Evolutionary conservation across 1,140 invertebrate species (phyloP).

Genomic region (Brachionus plicatilis): DNA sequence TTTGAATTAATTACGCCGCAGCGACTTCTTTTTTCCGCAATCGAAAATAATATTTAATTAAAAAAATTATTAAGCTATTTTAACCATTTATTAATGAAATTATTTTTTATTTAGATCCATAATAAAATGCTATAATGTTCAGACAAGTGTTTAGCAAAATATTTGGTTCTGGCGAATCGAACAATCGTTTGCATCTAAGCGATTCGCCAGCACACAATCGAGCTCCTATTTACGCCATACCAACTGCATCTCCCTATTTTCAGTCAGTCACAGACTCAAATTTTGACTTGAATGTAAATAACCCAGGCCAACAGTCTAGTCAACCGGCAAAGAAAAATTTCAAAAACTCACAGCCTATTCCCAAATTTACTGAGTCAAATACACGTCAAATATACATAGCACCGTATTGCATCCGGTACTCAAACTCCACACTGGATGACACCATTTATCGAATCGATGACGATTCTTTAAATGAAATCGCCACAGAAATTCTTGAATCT

Average conservation of each 20-base stretch:
- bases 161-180: neutral
- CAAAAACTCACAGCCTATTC: neutral
- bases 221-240: conserved; percentile 30
- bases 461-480: conserved; percentile 31
- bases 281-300: neutral
- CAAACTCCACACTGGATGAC: conserved; percentile 27
- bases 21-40: neutral
- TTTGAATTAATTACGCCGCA: neutral
- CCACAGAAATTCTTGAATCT: conserved; percentile 36
- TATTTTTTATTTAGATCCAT: neutral
- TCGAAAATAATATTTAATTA: neutral
- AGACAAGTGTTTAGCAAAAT: conserved; percentile 27
- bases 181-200: conserved; percentile 2
- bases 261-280: neutral
- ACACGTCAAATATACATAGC: conserved; percentile 40
- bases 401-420: conserved; percentile 16
- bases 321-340: neutral
- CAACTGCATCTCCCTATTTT: conserved; percentile 1
- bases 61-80: neutral
- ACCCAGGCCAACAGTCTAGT: neutral
- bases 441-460: conserved; percentile 36
- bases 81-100: neutral
- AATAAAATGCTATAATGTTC: conserved; percentile 6
- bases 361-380: conserved; percentile 15
- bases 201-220: neutral